Evolutionary conservation across 1,140 invertebrate species (phyloP), one percentile per base, ranked within the genome.

Genomic region (Drosophila lowei): DNA sequence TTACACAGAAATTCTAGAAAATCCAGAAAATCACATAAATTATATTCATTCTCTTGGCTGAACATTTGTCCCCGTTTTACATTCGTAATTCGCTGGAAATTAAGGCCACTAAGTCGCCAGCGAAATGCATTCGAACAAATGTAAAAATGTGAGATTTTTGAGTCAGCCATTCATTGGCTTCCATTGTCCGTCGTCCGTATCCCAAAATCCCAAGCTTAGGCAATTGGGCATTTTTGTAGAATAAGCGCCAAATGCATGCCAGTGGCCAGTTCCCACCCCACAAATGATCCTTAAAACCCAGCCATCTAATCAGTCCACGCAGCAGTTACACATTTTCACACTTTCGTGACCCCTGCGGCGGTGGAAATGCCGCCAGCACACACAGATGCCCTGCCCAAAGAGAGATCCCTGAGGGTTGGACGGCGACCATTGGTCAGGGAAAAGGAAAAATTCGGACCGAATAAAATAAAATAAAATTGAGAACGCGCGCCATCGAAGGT

Each of bases 261-360:
- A 38, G 18, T 34, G 28, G 48, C 44, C 18, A 55, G 34, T 38
- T 38, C 65, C 56, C 71, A 79, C 55, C 63, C 66, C 57, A n/a
- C 49, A 30, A 46, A 53, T 16, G 60, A 50, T 80, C 68, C 72
- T 76, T 59, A 30, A 46, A 52, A 21, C 57, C 56, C 41, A 41
- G 28, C 44, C 76, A 54, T 80, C 80, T 85, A 86, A 85, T 85
- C 80, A 85, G 73, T 62, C 58, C 56, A 58, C 46, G 54, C 48
- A 54, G 68, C 73, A 73, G 50, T 66, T 50, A 72, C 58, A 59
- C 58, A 81, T 88, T 86, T 86, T 86, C 83, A 86, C 81, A 86
- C 81, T 86, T 86, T 86, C 83, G 68, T 88, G 81, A 86, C 83
- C 81, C 81, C 81, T 86, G 81, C 74, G 83, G 81, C 57, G 83